Conservation (phyloP, 2,888 invertebrate genomes). For the Himalopsyche japonica region DNA sequence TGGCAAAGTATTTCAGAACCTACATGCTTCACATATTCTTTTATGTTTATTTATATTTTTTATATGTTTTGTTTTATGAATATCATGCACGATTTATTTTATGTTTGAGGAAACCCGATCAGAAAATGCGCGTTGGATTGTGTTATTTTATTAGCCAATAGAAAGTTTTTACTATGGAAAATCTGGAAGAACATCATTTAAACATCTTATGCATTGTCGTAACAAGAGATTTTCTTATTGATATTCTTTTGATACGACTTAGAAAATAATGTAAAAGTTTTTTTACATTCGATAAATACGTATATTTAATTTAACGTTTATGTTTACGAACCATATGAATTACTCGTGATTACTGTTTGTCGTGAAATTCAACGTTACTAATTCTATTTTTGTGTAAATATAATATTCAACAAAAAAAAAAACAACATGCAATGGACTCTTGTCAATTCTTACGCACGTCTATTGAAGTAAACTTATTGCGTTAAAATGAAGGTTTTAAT, state of each 20-base stretch:
- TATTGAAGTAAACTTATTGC: too few species aligned
- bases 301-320: too few species aligned
- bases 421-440: too few species aligned
- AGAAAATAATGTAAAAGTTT: too few species aligned
- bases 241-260: background rate
- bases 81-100: background rate
- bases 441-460: too few species aligned
- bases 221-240: background rate
- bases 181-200: background rate
- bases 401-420: too few species aligned
- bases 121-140: background rate
- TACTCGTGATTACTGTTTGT: too few species aligned
- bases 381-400: too few species aligned
- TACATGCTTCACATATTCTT: background rate
- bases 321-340: too few species aligned
- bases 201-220: background rate
- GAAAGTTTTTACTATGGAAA: background rate
- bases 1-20: background rate
- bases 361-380: too few species aligned
- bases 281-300: too few species aligned
- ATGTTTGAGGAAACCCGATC: background rate
- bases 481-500: too few species aligned
- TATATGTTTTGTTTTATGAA: background rate
- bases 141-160: background rate
- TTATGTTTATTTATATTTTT: background rate